phyloP scores from a whole-genome alignment of 2,888 invertebrate species.

The Sesamia inferens region DNA sequence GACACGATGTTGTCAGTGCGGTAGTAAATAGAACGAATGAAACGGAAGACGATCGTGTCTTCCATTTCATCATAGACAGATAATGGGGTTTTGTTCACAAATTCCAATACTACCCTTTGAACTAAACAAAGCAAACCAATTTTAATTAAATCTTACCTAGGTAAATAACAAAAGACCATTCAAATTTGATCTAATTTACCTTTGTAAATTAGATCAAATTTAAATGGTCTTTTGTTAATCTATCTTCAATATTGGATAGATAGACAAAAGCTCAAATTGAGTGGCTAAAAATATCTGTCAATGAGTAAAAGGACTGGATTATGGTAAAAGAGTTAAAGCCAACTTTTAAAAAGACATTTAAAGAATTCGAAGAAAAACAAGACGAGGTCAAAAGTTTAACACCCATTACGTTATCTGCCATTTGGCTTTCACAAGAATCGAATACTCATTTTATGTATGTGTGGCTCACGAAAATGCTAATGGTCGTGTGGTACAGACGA shows the following conservation, averaged over 20 bases:
- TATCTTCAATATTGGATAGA: background rate
- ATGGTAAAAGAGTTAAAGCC: background rate
- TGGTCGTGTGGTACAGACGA: constrained; percentile 18
- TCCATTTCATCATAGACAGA: too few relatives aligned
- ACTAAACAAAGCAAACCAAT: too few relatives aligned
- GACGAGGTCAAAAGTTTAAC: background rate
- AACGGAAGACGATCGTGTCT: too few relatives aligned
- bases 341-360: background rate
- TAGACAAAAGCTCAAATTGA: background rate
- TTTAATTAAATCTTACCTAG: background rate
- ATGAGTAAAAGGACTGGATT: background rate
- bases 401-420: background rate
- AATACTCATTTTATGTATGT: constrained; percentile 7
- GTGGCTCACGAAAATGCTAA: constrained; percentile 29
- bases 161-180: background rate
- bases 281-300: background rate
- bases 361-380: background rate
- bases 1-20: too few relatives aligned
- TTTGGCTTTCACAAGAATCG: background rate
- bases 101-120: too few relatives aligned
- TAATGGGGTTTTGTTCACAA: too few relatives aligned
- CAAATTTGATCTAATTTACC: too few relatives aligned
- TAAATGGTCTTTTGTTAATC: background rate
- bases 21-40: too few relatives aligned
- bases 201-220: background rate